Evolutionary conservation across 1,140 invertebrate genomes (phyloP), one percentile per base, ranked within the genome.

Genomic region (Drosophila ambigua): DNA sequence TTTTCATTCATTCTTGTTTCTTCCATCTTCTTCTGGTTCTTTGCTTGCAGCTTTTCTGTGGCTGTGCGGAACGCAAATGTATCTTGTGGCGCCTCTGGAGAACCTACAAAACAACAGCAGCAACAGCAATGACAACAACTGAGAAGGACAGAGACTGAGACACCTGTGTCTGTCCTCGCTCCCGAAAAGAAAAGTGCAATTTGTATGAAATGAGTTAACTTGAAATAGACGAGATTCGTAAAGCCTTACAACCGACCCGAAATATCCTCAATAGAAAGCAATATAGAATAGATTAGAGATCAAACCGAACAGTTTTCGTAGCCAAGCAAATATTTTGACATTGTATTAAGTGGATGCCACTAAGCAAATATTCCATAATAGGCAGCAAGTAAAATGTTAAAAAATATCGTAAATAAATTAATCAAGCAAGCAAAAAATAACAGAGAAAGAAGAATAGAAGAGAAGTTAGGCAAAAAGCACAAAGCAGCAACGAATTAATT

Each of bases 61-160:
- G 83, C 85, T 87, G 83, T 87, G 83, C 66, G 82, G 82, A 68
- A 79, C 74, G 62, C 82, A 87, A 78, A 87, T 87, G 83, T 87
- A 87, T 87, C 83, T 87, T 44, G 82, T 87, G 79, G 82, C 82
- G 82, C 82, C 82, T 65, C 71, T 87, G 62, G 82, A 87, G 75
- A 88, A 81, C 78, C 69, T 82, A 48, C 82, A 82, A 41, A 48
- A 60, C 51, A 45, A 53, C 54, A 55, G 31, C 72, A 39, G 9
- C 15, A 54, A 3, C 23, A 61, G 28, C 48, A 60, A 24, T 41
- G 52, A 11, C 61, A 55, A 41, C 54, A 67, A 57, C 64, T 51
- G 60, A 66, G 61, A 35, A 39, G 62, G 49, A 39, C 46, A 31
- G 20, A 24, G 23, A 28, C 44, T 20, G 20, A 20, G 50, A 26